Percentiles rank a stretch among this genome's conserved stretches.
Conservation (phyloP, 2,797 vertebrate species). For the Onychomys leucogaster region DNA sequence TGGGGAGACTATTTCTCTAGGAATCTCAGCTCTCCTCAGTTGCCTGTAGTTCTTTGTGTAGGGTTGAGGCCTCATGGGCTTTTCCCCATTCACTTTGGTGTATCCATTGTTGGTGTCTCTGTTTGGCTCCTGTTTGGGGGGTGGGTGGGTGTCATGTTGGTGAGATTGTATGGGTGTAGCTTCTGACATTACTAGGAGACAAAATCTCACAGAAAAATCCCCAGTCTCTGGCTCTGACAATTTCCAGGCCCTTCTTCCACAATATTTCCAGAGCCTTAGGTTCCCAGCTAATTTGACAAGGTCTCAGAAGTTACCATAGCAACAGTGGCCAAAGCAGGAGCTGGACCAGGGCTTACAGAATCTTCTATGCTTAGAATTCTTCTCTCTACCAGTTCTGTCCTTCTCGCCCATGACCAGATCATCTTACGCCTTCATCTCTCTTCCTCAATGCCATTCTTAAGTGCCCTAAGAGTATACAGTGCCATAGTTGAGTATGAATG, state of each 20-base stretch:
- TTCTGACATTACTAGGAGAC: not conserved
- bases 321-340: not conserved
- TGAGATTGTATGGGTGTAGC: not conserved
- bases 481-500: not conserved
- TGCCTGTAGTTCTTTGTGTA: not conserved
- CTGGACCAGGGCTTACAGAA: not conserved
- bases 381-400: not conserved
- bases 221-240: not conserved
- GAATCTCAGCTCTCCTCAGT: not conserved
- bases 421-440: not conserved
- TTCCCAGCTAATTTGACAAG: not conserved
- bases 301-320: not conserved
- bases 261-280: not conserved
- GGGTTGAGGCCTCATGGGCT: not conserved
- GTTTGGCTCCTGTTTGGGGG: not conserved
- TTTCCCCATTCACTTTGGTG: not conserved
- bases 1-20: not conserved
- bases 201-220: not conserved
- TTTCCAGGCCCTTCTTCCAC: not conserved
- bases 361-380: not conserved
- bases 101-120: not conserved
- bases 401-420: not conserved
- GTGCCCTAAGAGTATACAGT: not conserved
- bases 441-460: not conserved
- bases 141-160: not conserved